Evolutionary conservation across 1,140 invertebrate species (phyloP).

Genomic region (Mactra quadrangularis): DNA sequence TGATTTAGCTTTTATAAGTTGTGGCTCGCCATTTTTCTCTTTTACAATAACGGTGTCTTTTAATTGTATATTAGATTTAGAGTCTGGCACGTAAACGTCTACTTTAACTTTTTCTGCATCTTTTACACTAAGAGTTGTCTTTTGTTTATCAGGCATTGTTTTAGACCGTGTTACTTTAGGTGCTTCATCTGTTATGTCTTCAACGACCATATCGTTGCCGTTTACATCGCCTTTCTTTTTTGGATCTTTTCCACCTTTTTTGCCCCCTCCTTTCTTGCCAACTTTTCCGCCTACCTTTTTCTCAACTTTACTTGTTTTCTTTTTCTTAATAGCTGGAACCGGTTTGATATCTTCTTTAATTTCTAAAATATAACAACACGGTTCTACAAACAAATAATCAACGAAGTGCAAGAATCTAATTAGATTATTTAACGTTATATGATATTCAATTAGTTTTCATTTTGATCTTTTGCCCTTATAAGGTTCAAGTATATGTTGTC

Average conservation of each 20-base stretch:
- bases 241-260: neutral
- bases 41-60: slow-evolving; percentile 52
- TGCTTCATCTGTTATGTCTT: neutral
- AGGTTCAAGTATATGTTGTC: no score
- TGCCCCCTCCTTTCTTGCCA: neutral
- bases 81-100: slow-evolving; percentile 49
- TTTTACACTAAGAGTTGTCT: slow-evolving; percentile 39
- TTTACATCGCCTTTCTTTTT: slow-evolving; percentile 14
- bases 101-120: slow-evolving; percentile 54
- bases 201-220: slow-evolving; percentile 9
- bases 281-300: slow-evolving; percentile 18
- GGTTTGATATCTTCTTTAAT: no score
- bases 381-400: no score
- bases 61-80: slow-evolving; percentile 36
- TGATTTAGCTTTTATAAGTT: slow-evolving; percentile 47
- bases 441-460: no score
- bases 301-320: neutral
- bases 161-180: slow-evolving; percentile 19
- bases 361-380: no score
- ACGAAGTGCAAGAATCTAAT: no score
- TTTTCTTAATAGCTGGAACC: no score
- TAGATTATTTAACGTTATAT: no score
- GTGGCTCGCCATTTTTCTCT: slow-evolving; percentile 1
- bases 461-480: no score
- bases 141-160: slow-evolving; percentile 46